These are phyloP conservation scores for Anguilla megastoma DNA, from an alignment of 2,797 vertebrate species.

Conservation along the genomic window DNA sequence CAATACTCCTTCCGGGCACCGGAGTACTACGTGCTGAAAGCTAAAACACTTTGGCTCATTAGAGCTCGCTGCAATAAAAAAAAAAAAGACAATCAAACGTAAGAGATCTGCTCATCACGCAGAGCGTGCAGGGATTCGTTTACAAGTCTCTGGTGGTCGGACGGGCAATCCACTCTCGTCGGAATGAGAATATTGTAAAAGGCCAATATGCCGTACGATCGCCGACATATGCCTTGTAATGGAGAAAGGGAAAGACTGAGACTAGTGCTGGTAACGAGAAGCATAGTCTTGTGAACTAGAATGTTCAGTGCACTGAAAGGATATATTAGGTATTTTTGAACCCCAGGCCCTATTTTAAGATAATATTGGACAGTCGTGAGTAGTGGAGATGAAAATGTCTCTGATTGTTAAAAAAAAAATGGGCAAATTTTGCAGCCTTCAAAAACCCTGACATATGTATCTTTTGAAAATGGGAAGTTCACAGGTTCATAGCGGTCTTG, in stretches of 20 bases:
- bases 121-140: background rate
- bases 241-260: background rate
- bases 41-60: slow-evolving; percentile 8
- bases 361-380: background rate
- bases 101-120: background rate
- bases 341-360: background rate
- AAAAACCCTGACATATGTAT: no score
- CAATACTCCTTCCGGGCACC: background rate
- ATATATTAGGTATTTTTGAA: no score
- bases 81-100: slow-evolving; percentile 19
- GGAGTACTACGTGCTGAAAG: background rate
- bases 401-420: no score
- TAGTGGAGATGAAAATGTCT: no score
- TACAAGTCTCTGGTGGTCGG: slow-evolving; percentile 17
- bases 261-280: background rate
- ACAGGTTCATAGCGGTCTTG: no score
- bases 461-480: no score
- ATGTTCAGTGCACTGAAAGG: background rate
- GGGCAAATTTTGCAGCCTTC: no score
- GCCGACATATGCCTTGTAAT: background rate
- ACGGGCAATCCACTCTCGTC: background rate
- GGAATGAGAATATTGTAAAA: background rate
- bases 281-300: background rate
- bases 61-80: slow-evolving; percentile 13
- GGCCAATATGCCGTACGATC: background rate